Evolutionary conservation across 2,888 invertebrate genomes (phyloP), one percentile per base, ranked within the genome.

Genomic region (Platycheirus rosarum): DNA sequence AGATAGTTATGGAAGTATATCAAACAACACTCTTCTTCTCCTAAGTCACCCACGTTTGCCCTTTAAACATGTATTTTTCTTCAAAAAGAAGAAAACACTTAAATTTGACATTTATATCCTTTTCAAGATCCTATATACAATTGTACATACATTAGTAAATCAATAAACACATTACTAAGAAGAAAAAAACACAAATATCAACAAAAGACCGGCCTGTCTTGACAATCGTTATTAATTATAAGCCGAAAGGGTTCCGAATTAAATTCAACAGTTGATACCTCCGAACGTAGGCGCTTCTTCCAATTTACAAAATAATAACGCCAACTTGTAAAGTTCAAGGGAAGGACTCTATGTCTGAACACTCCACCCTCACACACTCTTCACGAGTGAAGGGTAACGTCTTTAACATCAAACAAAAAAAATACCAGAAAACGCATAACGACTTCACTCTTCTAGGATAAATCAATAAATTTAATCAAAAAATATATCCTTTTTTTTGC

Each of bases 231-330:
- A 51, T 51, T 37, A 66, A 60, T 60, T 60, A 29, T n/a, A 14
- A 35, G 37, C 37, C 13, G 16, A 73, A 57, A 13, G 57, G 48
- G n/a, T 32, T 63, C 8, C 32, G 26, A 60, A 46, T 42, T 29
- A 29, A 73, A 73, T 73, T 79, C 78, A 79, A 79, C 74, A 68
- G 78, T 73, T 78, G 65, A 13, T 57, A 6, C 6, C 29, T n/a
- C 44, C 23, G 4, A 44, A 42, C 32, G 46, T 13, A 62, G 55
- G 32, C 42, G 23, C 23, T 23, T 23, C 16, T 57, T 57, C 11
- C 4, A 55, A 23, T 76, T 65, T 70, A 71, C 44, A 29, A 66
- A 66, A 69, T 53, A 13, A 57, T 65, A 57, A 37, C 60, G 48
- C 13, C 44, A 26, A 57, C 16, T 44, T 26, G 57, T 51, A 32